These are phyloP conservation scores for Ibycter americanus DNA, from an alignment of 2,797 vertebrate genomes.

Conservation along the genomic window DNA sequence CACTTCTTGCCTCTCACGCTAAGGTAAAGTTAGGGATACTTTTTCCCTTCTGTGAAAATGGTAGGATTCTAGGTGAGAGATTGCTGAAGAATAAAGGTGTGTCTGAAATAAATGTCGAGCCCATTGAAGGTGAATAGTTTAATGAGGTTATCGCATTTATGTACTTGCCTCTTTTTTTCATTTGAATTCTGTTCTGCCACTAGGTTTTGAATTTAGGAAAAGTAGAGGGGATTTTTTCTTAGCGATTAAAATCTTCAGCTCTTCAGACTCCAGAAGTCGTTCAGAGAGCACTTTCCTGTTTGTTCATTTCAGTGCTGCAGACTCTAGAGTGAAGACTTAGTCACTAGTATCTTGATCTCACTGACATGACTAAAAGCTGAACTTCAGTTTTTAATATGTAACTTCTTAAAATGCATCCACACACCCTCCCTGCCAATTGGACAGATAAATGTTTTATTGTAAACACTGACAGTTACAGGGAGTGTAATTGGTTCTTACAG, in stretches of 20 bases:
- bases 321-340: background rate
- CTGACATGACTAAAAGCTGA: background rate
- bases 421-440: background rate
- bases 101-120: background rate
- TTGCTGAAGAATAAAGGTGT: background rate
- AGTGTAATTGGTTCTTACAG: background rate
- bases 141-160: background rate
- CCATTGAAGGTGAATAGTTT: background rate
- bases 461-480: background rate
- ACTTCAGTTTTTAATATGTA: background rate
- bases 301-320: background rate
- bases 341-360: background rate
- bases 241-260: background rate
- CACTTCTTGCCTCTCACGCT: background rate
- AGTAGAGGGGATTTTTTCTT: background rate
- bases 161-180: background rate
- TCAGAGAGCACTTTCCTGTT: background rate
- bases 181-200: background rate
- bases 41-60: background rate
- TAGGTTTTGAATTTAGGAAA: background rate
- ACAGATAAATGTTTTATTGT: background rate
- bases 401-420: rapidly evolving
- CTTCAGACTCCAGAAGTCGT: background rate
- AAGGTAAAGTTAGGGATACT: background rate
- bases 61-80: background rate